Evolutionary conservation across 2,888 invertebrate genomes (phyloP).

Genomic region (Eurytoma californica): DNA sequence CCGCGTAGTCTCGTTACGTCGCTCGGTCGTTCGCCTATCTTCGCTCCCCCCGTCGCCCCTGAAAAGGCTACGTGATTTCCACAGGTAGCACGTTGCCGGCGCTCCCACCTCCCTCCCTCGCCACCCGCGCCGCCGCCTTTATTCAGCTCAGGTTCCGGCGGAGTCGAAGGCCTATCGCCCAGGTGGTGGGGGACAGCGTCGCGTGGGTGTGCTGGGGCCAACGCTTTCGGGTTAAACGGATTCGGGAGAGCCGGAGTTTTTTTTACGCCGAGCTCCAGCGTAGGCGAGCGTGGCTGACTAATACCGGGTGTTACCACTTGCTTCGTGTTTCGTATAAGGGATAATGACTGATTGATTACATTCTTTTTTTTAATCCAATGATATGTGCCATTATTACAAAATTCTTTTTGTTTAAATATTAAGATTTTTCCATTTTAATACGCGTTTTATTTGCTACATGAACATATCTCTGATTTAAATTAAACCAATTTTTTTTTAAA

Average conservation of each 20-base stretch:
- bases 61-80: conserved; percentile 54
- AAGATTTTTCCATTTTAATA: too few relatives aligned
- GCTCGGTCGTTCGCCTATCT: conserved; percentile 34
- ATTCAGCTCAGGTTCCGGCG: conserved; percentile 56
- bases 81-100: conserved; percentile 50
- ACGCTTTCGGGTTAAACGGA: not conserved
- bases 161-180: conserved; percentile 19
- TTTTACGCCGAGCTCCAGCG: not conserved
- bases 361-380: too few relatives aligned
- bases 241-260: not conserved
- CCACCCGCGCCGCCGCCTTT: conserved; percentile 54
- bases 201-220: not conserved
- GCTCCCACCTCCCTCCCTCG: conserved; percentile 1
- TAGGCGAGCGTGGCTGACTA: not conserved
- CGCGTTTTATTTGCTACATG: too few relatives aligned
- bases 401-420: too few relatives aligned
- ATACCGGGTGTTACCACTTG: conserved; percentile 5
- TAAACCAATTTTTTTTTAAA: too few relatives aligned
- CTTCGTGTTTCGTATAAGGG: not conserved
- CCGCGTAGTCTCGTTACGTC: conserved; percentile 39
- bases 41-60: not conserved
- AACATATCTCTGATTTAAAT: too few relatives aligned
- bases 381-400: too few relatives aligned
- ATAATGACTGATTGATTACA: too few relatives aligned
- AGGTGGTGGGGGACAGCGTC: not conserved